Conservation (phyloP, 92 coral and sea anemone species). For the Phenganax stokvisi region DNA sequence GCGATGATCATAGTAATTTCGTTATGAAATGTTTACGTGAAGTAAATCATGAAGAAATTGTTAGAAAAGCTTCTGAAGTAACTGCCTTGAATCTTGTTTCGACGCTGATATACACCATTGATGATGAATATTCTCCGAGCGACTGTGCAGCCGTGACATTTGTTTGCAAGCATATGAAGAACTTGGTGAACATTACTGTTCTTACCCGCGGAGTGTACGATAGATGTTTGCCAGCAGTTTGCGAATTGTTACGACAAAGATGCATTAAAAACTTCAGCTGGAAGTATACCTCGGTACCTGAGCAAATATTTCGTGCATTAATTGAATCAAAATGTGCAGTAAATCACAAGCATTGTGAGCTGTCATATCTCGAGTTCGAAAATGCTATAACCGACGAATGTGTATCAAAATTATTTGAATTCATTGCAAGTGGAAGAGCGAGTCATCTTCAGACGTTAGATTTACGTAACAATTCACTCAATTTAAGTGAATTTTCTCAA, state of each 20-base stretch:
- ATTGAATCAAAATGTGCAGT: neutral
- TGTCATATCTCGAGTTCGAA: neutral
- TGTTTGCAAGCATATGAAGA: slow-evolving; percentile 7
- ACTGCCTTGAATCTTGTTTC: too few species aligned
- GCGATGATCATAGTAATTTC: neutral
- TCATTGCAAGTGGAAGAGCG: neutral
- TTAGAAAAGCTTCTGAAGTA: neutral
- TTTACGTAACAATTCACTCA: neutral
- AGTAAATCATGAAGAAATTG: slow-evolving; percentile 2
- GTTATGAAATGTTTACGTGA: slow-evolving; percentile 8
- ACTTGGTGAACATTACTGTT: neutral
- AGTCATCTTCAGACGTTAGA: neutral
- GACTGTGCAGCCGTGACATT: neutral
- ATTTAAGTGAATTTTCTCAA: neutral
- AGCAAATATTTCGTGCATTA: neutral
- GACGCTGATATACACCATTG: neutral
- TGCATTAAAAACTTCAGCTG: too few species aligned
- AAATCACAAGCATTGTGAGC: neutral
- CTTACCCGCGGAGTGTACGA: too few species aligned
- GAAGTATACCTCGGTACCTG: neutral
- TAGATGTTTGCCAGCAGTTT: neutral
- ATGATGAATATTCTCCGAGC: neutral
- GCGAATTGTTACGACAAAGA: neutral
- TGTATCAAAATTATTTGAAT: neutral
- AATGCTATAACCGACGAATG: neutral